These are phyloP conservation scores for Holocentrus rufus DNA, from an alignment of 2,797 vertebrate genomes.

Conservation along the genomic window DNA sequence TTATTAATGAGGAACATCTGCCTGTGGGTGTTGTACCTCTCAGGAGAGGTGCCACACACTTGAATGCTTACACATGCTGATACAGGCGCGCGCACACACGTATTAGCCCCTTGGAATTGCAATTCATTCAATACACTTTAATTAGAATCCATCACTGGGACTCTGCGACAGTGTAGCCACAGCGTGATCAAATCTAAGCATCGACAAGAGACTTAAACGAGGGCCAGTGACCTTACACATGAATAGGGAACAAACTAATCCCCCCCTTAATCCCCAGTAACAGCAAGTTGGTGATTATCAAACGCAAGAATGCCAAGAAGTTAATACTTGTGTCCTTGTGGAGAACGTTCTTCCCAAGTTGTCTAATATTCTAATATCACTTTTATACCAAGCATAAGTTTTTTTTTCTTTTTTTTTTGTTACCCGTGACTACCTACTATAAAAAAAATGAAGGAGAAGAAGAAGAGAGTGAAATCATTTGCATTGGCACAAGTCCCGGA, in stretches of 20 bases:
- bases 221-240: constrained; percentile 10
- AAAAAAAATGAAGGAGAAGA: no score
- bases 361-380: no score
- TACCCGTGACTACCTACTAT: no score
- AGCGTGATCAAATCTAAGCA: constrained; percentile 3
- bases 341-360: background rate
- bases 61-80: constrained; percentile 10
- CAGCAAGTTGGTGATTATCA: constrained; percentile 9
- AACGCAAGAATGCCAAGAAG: constrained; percentile 22
- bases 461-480: no score
- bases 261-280: constrained; percentile 9
- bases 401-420: no score
- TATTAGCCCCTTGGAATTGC: constrained; percentile 8
- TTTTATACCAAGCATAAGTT: no score
- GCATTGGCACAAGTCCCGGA: no score
- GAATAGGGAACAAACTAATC: constrained; percentile 21
- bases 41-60: constrained; percentile 25
- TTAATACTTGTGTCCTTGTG: constrained; percentile 7
- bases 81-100: constrained; percentile 2
- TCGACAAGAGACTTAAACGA: constrained; percentile 7
- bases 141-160: constrained; percentile 29
- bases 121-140: constrained; percentile 18
- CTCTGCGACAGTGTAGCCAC: background rate
- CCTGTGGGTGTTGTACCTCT: constrained; percentile 37
- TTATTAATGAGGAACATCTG: constrained; percentile 68